Conservation (phyloP, 2,888 invertebrate species). For the Papilio demoleus region DNA sequence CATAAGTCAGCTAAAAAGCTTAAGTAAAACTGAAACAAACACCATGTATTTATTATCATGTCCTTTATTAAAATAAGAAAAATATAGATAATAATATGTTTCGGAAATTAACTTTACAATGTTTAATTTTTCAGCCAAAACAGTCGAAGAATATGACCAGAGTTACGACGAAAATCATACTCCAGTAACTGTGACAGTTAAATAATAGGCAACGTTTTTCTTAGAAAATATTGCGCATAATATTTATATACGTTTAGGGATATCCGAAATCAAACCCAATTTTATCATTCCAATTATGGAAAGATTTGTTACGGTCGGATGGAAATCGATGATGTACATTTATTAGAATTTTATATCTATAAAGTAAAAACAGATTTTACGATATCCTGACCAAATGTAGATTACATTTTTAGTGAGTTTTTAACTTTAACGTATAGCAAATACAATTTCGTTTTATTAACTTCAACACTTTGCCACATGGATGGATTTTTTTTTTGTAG, state of each 20-base stretch:
- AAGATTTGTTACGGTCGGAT: slow-evolving; percentile 22
- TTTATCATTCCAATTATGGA: slow-evolving; percentile 21
- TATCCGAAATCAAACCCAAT: slow-evolving; percentile 46
- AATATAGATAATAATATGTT: background rate
- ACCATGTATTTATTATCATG: background rate
- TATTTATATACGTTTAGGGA: slow-evolving; percentile 40
- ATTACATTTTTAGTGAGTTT: background rate
- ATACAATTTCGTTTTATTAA: too few species aligned
- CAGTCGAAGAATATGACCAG: background rate
- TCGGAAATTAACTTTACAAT: background rate
- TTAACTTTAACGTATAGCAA: too few species aligned
- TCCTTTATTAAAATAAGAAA: background rate
- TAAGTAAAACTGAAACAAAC: background rate
- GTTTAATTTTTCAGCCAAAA: background rate
- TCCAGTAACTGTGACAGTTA: too few species aligned
- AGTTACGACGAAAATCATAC: background rate
- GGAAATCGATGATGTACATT: background rate
- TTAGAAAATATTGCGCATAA: slow-evolving; percentile 37
- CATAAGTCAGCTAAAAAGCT: too few species aligned
- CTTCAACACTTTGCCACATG: too few species aligned
- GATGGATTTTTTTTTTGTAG: too few species aligned
- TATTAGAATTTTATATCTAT: slow-evolving; percentile 10
- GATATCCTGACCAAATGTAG: background rate
- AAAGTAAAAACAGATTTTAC: slow-evolving; percentile 6
- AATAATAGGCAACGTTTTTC: slow-evolving; percentile 2